A percentile compares a stretch with the other conserved stretches of the same genome.
Conservation (phyloP, 2,113 vertebrate species). For the Megaptera novaeangliae region DNA sequence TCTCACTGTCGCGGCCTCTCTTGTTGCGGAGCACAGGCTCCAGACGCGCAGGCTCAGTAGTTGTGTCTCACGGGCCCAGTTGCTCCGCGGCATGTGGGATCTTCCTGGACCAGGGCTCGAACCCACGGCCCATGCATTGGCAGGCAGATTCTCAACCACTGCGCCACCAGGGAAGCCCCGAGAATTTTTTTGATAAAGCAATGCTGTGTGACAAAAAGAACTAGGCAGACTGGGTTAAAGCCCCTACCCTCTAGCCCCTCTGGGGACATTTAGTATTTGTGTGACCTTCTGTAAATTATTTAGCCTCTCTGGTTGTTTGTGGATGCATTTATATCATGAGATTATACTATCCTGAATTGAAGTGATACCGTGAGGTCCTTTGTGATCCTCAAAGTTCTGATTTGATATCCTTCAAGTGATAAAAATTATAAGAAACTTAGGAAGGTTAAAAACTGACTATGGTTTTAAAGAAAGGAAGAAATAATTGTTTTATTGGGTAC, state of each 20-base stretch:
- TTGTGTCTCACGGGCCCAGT: no score
- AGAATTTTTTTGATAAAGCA: neutral
- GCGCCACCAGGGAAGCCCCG: no score
- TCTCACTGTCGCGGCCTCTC: no score
- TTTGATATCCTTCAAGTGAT: neutral
- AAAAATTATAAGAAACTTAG: neutral
- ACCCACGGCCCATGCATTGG: no score
- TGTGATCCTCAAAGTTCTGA: neutral
- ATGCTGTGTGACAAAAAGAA: neutral
- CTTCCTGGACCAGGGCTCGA: no score
- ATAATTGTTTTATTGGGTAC: neutral
- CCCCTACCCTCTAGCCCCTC: fast-evolving
- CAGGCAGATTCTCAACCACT: no score
- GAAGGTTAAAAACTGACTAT: neutral
- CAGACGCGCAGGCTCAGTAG: no score
- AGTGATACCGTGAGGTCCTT: neutral
- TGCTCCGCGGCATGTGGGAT: no score
- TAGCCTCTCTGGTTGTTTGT: neutral
- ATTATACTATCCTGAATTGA: neutral
- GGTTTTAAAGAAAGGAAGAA: neutral
- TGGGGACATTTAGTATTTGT: neutral
- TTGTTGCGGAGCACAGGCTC: no score
- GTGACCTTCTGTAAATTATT: neutral
- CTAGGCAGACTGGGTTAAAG: neutral
- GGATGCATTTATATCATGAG: neutral